Evolutionary conservation across 1,140 invertebrate genomes (phyloP).

Genomic region (Scaptodrosophila lebanonensis): DNA sequence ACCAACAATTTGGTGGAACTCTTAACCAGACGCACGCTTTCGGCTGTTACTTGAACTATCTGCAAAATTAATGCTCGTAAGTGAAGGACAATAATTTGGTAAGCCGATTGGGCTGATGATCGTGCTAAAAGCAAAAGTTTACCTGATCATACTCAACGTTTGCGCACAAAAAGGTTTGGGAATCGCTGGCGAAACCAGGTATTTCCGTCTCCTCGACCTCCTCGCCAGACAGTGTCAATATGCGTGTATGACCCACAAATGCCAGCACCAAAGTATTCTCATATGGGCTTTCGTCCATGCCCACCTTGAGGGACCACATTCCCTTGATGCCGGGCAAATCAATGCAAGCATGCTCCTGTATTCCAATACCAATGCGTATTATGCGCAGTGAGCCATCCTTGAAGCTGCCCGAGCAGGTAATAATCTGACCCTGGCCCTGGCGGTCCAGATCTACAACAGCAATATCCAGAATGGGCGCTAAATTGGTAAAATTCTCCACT

Average conservation of each 20-base stretch:
- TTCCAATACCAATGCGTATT: slow-evolving; percentile 98
- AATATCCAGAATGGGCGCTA: slow-evolving; percentile 99
- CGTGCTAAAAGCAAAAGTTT: slow-evolving; percentile 23
- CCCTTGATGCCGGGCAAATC: slow-evolving; percentile 98
- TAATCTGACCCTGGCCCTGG: slow-evolving; percentile 98
- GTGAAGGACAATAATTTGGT: too few relatives aligned
- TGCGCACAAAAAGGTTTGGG: slow-evolving; percentile 95
- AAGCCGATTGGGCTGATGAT: too few relatives aligned
- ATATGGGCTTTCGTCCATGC: slow-evolving; percentile 78
- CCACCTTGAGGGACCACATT: slow-evolving; percentile 94
- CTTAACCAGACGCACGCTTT: slow-evolving; percentile 84
- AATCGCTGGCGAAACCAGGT: slow-evolving; percentile 90
- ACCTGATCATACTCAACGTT: slow-evolving; percentile 92
- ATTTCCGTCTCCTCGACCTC: slow-evolving; percentile 98
- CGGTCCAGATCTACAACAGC: slow-evolving; percentile 96
- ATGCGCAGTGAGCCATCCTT: slow-evolving; percentile 98
- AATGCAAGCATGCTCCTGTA: slow-evolving; percentile 97
- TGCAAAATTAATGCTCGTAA: neutral
- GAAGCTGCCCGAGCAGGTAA: slow-evolving; percentile 97
- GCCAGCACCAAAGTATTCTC: slow-evolving; percentile 95
- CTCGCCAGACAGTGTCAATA: slow-evolving; percentile 92
- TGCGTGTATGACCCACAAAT: slow-evolving; percentile 95
- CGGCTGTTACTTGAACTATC: slow-evolving; percentile 83
- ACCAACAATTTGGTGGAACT: slow-evolving; percentile 83
- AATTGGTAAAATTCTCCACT: slow-evolving; percentile 97